Conservation (phyloP, 2,888 invertebrate genomes). For the Aproaerema taeniolella region DNA sequence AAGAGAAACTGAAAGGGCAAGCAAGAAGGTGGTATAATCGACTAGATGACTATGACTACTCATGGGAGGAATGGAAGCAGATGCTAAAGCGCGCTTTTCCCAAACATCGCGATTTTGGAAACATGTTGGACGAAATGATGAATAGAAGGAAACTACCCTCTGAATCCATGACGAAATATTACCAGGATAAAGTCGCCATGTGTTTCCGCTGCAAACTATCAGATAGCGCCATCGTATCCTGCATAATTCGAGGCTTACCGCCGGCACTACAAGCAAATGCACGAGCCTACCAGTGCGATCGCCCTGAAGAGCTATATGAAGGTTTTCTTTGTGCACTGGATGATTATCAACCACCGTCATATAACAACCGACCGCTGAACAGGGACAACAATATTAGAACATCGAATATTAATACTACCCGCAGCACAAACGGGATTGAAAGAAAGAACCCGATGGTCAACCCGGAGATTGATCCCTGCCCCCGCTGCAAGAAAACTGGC, state of each 20-base stretch:
- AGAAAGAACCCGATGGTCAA: background rate
- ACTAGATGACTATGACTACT: conserved; percentile 25
- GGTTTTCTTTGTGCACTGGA: conserved; percentile 23
- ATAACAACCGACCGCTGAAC: conserved; percentile 11
- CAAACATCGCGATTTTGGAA: conserved; percentile 22
- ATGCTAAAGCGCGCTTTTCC: conserved; percentile 27
- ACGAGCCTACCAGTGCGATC: conserved; percentile 24
- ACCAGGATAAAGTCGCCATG: conserved; percentile 29
- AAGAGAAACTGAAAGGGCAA: conserved; percentile 25
- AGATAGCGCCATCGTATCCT: conserved; percentile 20
- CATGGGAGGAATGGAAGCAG: conserved; percentile 28
- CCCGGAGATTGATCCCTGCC: conserved; percentile 14
- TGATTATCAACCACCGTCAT: conserved; percentile 20
- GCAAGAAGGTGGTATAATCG: conserved; percentile 25
- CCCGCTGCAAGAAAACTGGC: conserved; percentile 20
- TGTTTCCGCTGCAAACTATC: conserved; percentile 29
- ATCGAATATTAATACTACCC: too few relatives aligned
- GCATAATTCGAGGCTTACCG: conserved; percentile 26
- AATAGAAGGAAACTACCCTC: conserved; percentile 19
- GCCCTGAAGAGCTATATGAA: conserved; percentile 24
- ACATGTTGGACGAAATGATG: conserved; percentile 24
- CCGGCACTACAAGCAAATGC: conserved; percentile 23
- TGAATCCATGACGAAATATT: conserved; percentile 28
- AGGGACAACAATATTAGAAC: background rate
- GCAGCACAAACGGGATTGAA: background rate